Percentiles rank a stretch among this genome's conserved stretches.
Conservation (phyloP, 2,797 vertebrate genomes). For the Emydoidea blandingii region DNA sequence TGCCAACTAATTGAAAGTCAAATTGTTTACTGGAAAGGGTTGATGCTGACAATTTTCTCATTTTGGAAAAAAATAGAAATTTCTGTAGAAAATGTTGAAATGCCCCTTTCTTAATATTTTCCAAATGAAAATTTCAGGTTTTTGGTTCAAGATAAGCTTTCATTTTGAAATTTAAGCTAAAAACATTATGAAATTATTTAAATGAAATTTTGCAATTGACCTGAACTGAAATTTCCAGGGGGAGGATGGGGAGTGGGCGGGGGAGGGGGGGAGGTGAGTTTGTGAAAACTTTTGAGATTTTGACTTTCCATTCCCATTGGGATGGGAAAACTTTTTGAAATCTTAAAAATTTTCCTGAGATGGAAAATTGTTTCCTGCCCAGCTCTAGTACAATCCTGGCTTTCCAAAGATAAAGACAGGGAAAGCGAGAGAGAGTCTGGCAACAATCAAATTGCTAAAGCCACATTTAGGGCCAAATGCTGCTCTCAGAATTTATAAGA, state of each 20-base stretch:
- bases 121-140: neutral
- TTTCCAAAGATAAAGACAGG: accelerated
- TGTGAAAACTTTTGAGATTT: conserved; percentile 39
- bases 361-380: neutral
- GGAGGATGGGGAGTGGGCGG: neutral
- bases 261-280: neutral
- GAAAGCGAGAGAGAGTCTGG: neutral
- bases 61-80: neutral
- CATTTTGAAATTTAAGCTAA: neutral
- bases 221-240: neutral
- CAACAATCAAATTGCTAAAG: conserved; percentile 49
- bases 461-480: conserved; percentile 37
- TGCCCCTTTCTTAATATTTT: accelerated
- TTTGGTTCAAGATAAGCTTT: neutral
- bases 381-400: neutral
- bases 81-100: neutral
- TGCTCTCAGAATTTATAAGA: conserved; percentile 53
- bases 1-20: neutral
- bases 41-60: neutral
- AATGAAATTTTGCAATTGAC: neutral
- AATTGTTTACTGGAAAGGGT: accelerated
- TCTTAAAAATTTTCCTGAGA: neutral
- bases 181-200: neutral
- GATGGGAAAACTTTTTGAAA: conserved; percentile 52
- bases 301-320: conserved; percentile 9